Conservation (phyloP, 2,113 vertebrate genomes). For the Tricholaema leucomelas region DNA sequence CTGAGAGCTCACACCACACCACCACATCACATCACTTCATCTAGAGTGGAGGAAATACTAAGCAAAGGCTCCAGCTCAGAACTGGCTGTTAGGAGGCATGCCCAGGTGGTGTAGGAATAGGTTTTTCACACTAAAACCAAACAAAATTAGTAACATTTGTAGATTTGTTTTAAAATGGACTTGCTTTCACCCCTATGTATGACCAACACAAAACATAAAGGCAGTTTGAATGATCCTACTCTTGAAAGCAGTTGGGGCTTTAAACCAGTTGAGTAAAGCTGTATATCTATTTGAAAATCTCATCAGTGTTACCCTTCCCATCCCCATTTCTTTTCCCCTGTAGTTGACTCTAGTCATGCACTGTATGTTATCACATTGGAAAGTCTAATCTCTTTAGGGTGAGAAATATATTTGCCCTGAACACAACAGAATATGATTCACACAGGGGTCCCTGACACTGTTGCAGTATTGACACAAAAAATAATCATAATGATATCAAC, state of each 20-base stretch:
- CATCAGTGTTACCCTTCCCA: not conserved
- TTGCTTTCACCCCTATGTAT: not conserved
- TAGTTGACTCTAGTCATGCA: not conserved
- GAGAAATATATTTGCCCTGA: not conserved
- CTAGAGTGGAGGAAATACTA: not conserved
- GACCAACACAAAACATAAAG: not conserved
- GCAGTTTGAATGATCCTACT: not conserved
- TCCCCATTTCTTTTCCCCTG: not conserved
- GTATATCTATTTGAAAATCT: not conserved
- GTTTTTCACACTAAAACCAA: not conserved
- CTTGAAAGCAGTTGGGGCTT: not conserved
- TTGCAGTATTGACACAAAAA: constrained; percentile 14
- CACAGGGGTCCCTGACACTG: not conserved
- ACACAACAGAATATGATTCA: not conserved
- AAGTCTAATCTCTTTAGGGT: constrained; percentile 5
- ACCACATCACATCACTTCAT: not conserved
- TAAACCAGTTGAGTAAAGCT: not conserved
- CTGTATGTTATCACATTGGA: not conserved
- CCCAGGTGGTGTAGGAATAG: not conserved
- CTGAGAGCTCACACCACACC: not conserved
- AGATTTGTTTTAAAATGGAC: not conserved
- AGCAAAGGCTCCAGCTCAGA: rapidly evolving
- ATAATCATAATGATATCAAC: not conserved
- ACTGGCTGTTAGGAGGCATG: not conserved
- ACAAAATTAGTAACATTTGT: not conserved